Conservation (phyloP, 2,113 vertebrate genomes). For the Apus apus region DNA sequence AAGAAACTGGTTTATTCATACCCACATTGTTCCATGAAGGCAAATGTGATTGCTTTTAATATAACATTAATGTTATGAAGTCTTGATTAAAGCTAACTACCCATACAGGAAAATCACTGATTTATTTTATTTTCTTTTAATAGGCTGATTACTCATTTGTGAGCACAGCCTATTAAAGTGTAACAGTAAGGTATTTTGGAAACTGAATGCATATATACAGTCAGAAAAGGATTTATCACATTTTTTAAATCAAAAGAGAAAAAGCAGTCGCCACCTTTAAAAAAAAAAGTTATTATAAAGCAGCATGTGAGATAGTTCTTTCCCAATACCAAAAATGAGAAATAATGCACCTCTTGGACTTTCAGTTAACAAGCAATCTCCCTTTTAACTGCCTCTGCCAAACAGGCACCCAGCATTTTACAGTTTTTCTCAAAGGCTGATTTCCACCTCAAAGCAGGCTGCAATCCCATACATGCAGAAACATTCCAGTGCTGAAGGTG, state of each 20-base stretch:
- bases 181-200: background rate
- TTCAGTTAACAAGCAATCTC: background rate
- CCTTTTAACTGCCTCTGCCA: background rate
- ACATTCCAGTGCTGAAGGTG: background rate
- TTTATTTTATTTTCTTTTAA: background rate
- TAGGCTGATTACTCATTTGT: background rate
- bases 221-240: background rate
- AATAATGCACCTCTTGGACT: background rate
- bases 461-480: background rate
- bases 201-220: background rate
- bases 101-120: background rate
- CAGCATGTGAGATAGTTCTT: background rate
- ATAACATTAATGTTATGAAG: background rate
- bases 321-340: background rate
- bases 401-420: accelerated
- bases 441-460: constrained; percentile 38
- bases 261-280: background rate
- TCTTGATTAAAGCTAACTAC: constrained; percentile 28
- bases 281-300: background rate
- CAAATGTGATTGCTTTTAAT: constrained; percentile 24
- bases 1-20: background rate
- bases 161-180: background rate
- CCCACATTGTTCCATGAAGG: background rate
- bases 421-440: background rate
- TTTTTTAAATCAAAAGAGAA: background rate